Evolutionary conservation across 1,140 invertebrate species (phyloP).

Genomic region (Eufriesea mexicana): DNA sequence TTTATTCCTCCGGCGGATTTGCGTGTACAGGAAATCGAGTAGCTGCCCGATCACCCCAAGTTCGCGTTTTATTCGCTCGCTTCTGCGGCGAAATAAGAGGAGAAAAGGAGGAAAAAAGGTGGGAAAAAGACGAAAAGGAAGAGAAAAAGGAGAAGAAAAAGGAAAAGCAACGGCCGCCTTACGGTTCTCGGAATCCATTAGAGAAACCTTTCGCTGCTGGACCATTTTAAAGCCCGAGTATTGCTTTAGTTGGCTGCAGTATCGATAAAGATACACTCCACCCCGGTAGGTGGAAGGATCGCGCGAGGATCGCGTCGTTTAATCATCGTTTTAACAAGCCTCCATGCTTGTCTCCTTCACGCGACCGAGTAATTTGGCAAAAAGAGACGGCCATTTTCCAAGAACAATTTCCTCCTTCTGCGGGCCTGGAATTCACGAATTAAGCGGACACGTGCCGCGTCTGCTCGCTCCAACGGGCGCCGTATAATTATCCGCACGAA

Average conservation of each 20-base stretch:
- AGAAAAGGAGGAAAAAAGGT: neutral
- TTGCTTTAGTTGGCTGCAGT: conserved; percentile 12
- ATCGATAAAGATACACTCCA: conserved; percentile 17
- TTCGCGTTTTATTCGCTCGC: conserved; percentile 9
- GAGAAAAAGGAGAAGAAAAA: neutral
- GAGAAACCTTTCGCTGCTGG: neutral
- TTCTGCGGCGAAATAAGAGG: neutral
- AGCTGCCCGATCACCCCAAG: neutral
- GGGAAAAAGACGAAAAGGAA: neutral
- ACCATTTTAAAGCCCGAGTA: conserved; percentile 4
- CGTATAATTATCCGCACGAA: conserved; percentile 65
- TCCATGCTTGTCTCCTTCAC: conserved; percentile 46
- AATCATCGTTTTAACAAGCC: conserved; percentile 35
- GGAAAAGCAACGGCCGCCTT: neutral
- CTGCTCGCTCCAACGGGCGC: neutral
- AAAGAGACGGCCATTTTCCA: conserved; percentile 46
- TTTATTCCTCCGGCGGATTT: conserved; percentile 8
- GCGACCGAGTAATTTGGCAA: conserved; percentile 57
- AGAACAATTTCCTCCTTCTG: conserved; percentile 7
- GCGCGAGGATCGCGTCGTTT: conserved; percentile 21
- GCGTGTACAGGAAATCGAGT: conserved; percentile 24
- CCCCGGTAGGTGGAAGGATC: neutral
- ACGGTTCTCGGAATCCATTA: conserved; percentile 33
- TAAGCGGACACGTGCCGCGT: conserved; percentile 57
- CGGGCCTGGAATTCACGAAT: conserved; percentile 52